Conservation (phyloP, 1,140 invertebrate species). For the Theocolax elegans region DNA sequence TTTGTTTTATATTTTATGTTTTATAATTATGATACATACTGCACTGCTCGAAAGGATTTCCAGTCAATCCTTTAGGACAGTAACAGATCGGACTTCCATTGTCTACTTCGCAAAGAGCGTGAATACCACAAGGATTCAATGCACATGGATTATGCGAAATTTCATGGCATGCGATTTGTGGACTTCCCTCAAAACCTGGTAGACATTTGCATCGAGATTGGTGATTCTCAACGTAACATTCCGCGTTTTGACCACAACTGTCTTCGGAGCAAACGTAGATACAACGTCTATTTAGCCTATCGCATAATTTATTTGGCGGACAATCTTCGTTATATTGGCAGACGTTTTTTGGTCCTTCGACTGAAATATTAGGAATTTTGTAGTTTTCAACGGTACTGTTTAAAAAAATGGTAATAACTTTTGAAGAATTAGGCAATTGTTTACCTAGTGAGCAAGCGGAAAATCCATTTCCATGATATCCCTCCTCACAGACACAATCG, state of each 20-base stretch:
- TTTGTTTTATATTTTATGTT: too few relatives aligned
- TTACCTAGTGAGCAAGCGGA: slow-evolving; percentile 81
- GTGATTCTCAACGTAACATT: slow-evolving; percentile 82
- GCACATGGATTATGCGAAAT: slow-evolving; percentile 77
- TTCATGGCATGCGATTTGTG: slow-evolving; percentile 78
- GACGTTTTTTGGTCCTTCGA: slow-evolving; percentile 74
- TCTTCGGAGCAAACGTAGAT: slow-evolving; percentile 85
- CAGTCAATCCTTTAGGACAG: slow-evolving; percentile 88
- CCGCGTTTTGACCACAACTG: slow-evolving; percentile 85
- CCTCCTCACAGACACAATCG: slow-evolving; percentile 86
- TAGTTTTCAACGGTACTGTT: too few relatives aligned
- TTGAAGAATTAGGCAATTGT: slow-evolving; percentile 17
- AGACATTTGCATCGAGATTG: slow-evolving; percentile 82
- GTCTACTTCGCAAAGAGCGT: slow-evolving; percentile 86
- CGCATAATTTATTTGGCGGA: slow-evolving; percentile 82
- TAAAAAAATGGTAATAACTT: too few relatives aligned
- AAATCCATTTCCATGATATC: slow-evolving; percentile 87
- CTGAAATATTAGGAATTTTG: slow-evolving; percentile 62
- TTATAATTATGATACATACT: slow-evolving; percentile 74
- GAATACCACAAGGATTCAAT: slow-evolving; percentile 85
- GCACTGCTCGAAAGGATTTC: slow-evolving; percentile 91
- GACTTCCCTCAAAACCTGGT: slow-evolving; percentile 81
- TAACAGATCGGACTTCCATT: slow-evolving; percentile 89
- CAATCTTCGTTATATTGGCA: slow-evolving; percentile 93
- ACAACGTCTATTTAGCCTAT: slow-evolving; percentile 83